phyloP scores from a whole-genome alignment of 2,113 vertebrate species.

The Oncorhynchus gorbuscha region DNA sequence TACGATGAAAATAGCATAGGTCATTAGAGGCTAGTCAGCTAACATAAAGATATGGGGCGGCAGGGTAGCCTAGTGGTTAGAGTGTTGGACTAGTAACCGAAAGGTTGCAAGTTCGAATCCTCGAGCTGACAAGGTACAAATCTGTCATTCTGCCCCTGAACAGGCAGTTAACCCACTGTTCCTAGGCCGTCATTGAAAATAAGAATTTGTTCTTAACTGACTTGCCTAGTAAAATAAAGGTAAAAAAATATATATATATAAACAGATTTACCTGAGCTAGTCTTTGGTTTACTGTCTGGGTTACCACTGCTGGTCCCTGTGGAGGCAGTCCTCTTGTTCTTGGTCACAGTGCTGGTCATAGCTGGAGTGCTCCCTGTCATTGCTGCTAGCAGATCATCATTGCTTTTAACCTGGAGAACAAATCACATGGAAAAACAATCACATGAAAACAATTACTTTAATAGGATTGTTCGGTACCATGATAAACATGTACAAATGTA shows the following conservation, averaged over 20 bases:
- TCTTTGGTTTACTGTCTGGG: slow-evolving; percentile 81
- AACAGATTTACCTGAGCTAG: slow-evolving; percentile 71
- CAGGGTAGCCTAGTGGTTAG: too few relatives aligned
- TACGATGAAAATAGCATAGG: neutral
- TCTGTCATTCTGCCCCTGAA: too few relatives aligned
- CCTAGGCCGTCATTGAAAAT: too few relatives aligned
- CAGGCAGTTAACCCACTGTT: too few relatives aligned
- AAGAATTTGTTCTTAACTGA: too few relatives aligned
- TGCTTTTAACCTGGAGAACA: slow-evolving; percentile 85
- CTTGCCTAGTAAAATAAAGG: too few relatives aligned
- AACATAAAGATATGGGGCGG: neutral
- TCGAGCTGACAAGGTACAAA: too few relatives aligned
- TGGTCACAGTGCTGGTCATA: slow-evolving; percentile 75
- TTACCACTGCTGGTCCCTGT: slow-evolving; percentile 65
- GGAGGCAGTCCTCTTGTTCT: slow-evolving; percentile 82
- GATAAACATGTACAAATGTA: too few relatives aligned
- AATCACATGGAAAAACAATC: neutral
- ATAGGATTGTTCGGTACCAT: too few relatives aligned
- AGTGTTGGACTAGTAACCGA: too few relatives aligned
- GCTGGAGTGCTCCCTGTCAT: slow-evolving; percentile 83
- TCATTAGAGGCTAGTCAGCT: neutral
- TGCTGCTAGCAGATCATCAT: slow-evolving; percentile 89
- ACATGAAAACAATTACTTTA: slow-evolving; percentile 1
- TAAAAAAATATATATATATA: too few relatives aligned
- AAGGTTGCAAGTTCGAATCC: too few relatives aligned